These are phyloP conservation scores for Plectrocnemia conspersa DNA, from an alignment of 1,140 invertebrate species.

Conservation along the genomic window DNA sequence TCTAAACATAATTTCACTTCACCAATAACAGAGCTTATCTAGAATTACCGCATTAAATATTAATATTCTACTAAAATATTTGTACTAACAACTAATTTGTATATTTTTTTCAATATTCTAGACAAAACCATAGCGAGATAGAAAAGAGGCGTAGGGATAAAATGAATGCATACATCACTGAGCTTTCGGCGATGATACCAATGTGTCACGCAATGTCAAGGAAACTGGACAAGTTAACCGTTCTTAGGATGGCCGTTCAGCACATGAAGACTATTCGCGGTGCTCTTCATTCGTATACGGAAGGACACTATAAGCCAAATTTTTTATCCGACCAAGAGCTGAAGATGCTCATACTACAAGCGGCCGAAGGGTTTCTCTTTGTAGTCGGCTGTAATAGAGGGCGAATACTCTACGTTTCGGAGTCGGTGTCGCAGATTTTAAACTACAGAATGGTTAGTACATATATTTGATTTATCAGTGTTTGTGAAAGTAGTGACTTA, in stretches of 20 bases:
- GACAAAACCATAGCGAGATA: constrained; percentile 94
- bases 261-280: constrained; percentile 80
- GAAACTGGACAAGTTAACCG: constrained; percentile 91
- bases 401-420: constrained; percentile 84
- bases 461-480: not conserved
- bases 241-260: constrained; percentile 90
- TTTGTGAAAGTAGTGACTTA: no score
- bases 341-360: constrained; percentile 74
- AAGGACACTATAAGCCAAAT: constrained; percentile 77
- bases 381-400: constrained; percentile 91
- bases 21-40: no score
- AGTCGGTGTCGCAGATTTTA: constrained; percentile 80
- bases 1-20: no score
- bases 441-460: constrained; percentile 74
- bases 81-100: no score
- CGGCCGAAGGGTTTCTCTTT: constrained; percentile 87
- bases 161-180: constrained; percentile 94
- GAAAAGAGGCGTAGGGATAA: constrained; percentile 91
- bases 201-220: constrained; percentile 90
- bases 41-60: no score
- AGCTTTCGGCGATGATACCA: constrained; percentile 85
- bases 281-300: constrained; percentile 72
- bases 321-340: constrained; percentile 87
- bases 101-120: no score
- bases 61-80: no score